Conservation (phyloP, 2,888 invertebrate species). For the Catocala nupta region DNA sequence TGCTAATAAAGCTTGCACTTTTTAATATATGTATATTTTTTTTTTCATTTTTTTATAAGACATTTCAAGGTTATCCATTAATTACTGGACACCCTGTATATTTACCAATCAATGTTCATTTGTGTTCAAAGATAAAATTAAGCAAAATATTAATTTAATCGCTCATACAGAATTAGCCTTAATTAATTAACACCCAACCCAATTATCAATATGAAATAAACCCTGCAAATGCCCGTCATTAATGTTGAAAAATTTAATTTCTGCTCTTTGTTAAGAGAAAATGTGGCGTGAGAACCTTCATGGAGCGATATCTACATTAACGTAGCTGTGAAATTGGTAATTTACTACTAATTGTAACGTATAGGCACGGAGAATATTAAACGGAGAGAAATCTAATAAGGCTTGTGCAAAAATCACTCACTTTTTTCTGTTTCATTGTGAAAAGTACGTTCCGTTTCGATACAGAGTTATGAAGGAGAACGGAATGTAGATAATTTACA, state of each 20-base stretch:
- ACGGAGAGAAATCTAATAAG: conserved; percentile 46
- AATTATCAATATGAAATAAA: conserved; percentile 5
- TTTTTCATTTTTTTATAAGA: too few species aligned
- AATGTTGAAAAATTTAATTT: conserved; percentile 13
- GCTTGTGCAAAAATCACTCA: conserved; percentile 43
- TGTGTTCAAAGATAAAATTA: neutral
- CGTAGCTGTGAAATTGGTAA: conserved; percentile 24
- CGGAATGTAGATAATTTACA: conserved; percentile 77
- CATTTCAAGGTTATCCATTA: too few species aligned
- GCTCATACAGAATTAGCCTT: neutral
- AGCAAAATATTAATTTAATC: neutral
- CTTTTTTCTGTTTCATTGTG: conserved; percentile 53
- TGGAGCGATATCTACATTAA: conserved; percentile 18
- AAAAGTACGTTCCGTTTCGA: conserved; percentile 58
- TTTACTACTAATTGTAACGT: conserved; percentile 34
- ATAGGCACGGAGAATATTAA: conserved; percentile 24
- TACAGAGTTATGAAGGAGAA: conserved; percentile 74
- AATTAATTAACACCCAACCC: conserved; percentile 4
- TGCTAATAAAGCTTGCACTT: too few species aligned
- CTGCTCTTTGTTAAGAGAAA: conserved; percentile 18
- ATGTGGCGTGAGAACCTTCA: conserved; percentile 10
- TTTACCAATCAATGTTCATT: neutral
- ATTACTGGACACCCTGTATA: too few species aligned
- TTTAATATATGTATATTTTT: too few species aligned
- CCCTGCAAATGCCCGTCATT: neutral